A percentile compares a stretch with the other conserved stretches of the same genome.
phyloP scores from a whole-genome alignment of 37 sponge, comb jelly and placozoan genomes.

The Ianthella basta region DNA sequence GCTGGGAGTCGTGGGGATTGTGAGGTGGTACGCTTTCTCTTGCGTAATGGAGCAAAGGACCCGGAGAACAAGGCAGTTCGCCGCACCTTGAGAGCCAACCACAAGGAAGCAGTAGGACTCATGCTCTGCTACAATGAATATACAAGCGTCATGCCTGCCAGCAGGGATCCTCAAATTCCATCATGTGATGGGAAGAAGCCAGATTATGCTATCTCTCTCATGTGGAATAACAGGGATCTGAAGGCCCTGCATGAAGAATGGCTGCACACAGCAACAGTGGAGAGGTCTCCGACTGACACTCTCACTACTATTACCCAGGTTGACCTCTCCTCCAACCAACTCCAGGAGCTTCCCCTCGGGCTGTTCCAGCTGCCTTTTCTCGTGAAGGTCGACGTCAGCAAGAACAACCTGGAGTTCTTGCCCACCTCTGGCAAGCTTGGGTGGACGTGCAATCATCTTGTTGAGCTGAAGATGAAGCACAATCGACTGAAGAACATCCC shows the following conservation, averaged over 20 bases:
- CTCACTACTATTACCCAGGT: conserved; percentile 53
- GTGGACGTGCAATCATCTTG: conserved; percentile 69
- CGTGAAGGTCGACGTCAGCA: conserved; percentile 59
- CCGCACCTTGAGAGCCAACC: conserved; percentile 32
- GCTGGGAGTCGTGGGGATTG: conserved; percentile 54
- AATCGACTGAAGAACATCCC: conserved; percentile 69
- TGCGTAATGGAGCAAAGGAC: conserved; percentile 77
- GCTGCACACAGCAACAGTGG: conserved; percentile 42
- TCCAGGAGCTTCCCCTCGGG: conserved; percentile 68
- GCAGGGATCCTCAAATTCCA: conserved; percentile 25
- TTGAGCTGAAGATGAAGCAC: conserved; percentile 39
- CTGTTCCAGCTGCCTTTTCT: conserved; percentile 71
- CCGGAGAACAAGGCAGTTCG: conserved; percentile 71
- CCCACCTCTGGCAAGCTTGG: conserved; percentile 24
- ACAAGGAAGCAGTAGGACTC: conserved; percentile 56
- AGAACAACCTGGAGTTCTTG: conserved; percentile 58
- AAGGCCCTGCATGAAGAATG: conserved; percentile 48
- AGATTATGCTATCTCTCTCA: conserved; percentile 24
- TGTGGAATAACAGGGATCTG: conserved; percentile 69
- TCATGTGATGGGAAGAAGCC: neutral
- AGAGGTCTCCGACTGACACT: conserved; percentile 31
- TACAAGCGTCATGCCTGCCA: conserved; percentile 27
- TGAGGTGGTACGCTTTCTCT: conserved; percentile 67
- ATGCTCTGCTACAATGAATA: conserved; percentile 66
- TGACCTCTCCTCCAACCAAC: conserved; percentile 67